Evolutionary conservation across 2,113 vertebrate species (phyloP).

Genomic region (Ammodytes dubius): DNA sequence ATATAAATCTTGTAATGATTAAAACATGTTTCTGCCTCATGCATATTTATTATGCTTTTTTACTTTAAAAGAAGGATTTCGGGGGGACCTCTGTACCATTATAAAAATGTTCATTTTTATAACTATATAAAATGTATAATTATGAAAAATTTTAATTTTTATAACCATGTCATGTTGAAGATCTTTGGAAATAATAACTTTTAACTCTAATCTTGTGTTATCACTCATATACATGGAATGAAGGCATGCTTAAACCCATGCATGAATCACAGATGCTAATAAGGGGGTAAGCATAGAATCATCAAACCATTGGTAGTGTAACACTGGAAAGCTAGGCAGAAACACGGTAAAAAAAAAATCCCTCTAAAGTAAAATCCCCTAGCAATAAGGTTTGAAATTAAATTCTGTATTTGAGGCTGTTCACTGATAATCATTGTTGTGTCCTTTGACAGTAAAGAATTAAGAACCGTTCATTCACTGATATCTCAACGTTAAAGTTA

Average conservation of each 20-base stretch:
- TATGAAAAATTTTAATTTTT: slow-evolving; percentile 7
- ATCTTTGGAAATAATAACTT: neutral
- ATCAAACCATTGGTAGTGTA: too few relatives aligned
- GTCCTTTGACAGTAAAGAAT: neutral
- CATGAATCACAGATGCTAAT: too few relatives aligned
- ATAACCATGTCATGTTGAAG: slow-evolving; percentile 10
- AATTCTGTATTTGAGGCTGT: neutral
- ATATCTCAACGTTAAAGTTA: neutral
- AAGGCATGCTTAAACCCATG: too few relatives aligned
- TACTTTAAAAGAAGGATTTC: slow-evolving; percentile 8
- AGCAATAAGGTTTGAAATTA: neutral
- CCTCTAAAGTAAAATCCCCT: neutral
- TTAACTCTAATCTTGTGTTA: neutral
- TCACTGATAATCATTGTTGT: neutral
- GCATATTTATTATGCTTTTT: slow-evolving; percentile 38
- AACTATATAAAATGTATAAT: too few relatives aligned
- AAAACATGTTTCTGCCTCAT: slow-evolving; percentile 28
- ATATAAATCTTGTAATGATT: slow-evolving; percentile 48
- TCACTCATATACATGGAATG: neutral
- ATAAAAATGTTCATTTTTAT: too few relatives aligned
- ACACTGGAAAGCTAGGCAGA: too few relatives aligned
- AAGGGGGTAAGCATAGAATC: too few relatives aligned
- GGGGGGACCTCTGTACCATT: neutral
- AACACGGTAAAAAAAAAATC: neutral
- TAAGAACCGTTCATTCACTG: neutral